Evolutionary conservation across 1,140 invertebrate genomes (phyloP).

Genomic region (Monomorium pharaonis): DNA sequence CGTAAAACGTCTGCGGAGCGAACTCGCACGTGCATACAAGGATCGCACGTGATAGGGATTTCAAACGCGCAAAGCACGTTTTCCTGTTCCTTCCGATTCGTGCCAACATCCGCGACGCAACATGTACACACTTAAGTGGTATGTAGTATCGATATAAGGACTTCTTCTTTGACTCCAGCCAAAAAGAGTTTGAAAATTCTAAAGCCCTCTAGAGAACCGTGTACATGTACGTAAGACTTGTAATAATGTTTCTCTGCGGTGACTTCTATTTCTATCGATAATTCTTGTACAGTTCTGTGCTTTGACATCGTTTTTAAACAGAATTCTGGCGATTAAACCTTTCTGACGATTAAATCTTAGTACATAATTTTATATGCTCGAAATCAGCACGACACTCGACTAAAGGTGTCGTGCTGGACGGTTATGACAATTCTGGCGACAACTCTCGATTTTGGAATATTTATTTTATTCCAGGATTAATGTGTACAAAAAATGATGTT

Average conservation of each 20-base stretch:
- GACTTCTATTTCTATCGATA: neutral
- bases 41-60: conserved; percentile 65
- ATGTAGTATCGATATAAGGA: conserved; percentile 61
- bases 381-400: too few species aligned
- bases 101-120: conserved; percentile 21
- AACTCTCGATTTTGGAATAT: too few species aligned
- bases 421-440: too few species aligned
- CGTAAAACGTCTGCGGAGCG: neutral
- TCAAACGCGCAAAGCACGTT: conserved; percentile 26
- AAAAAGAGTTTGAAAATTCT: conserved; percentile 46
- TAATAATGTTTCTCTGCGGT: neutral
- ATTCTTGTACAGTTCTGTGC: too few species aligned
- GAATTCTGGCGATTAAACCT: too few species aligned
- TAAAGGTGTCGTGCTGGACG: too few species aligned
- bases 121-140: conserved; percentile 54
- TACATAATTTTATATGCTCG: too few species aligned
- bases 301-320: too few species aligned
- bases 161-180: neutral
- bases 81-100: conserved; percentile 47
- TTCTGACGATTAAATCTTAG: too few species aligned
- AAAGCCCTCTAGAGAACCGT: neutral
- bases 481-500: neutral
- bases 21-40: conserved; percentile 47
- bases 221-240: neutral
- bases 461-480: neutral